Conservation (phyloP, 2,113 vertebrate genomes). For the Gnathonemus longibarbis region DNA sequence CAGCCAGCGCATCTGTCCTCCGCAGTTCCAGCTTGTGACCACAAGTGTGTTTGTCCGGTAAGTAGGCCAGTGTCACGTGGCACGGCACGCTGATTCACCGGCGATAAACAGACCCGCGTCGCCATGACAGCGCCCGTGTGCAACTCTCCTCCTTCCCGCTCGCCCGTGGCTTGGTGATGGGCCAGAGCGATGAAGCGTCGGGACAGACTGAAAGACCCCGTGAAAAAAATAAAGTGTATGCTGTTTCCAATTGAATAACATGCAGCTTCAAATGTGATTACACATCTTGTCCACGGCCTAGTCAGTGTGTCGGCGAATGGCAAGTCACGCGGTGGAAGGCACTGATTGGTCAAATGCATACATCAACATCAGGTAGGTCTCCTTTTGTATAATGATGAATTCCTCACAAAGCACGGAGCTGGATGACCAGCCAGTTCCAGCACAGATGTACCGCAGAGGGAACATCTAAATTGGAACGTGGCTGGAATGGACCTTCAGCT, state of each 20-base stretch:
- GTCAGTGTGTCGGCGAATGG: background rate
- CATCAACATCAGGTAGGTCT: background rate
- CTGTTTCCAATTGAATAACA: background rate
- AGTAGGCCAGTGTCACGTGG: conserved; percentile 21
- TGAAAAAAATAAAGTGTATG: background rate
- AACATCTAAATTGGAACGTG: background rate
- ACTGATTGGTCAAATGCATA: background rate
- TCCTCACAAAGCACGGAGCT: background rate
- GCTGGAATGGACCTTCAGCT: background rate
- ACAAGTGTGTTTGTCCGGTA: conserved; percentile 15
- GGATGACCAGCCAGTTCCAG: background rate
- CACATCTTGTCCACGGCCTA: background rate
- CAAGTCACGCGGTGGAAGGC: background rate
- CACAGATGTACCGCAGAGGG: background rate
- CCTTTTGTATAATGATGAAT: background rate
- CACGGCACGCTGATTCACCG: conserved; percentile 21
- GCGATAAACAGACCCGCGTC: conserved; percentile 8
- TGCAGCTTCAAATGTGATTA: background rate
- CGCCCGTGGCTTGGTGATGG: background rate
- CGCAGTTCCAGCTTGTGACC: background rate
- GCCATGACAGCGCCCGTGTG: background rate
- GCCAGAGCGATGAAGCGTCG: background rate
- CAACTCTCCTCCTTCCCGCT: background rate
- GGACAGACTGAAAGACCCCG: background rate
- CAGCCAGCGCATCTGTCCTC: background rate